Base-by-base conservation (phyloP, 2,113 vertebrate species). In the Chaetodon auriga region DNA sequence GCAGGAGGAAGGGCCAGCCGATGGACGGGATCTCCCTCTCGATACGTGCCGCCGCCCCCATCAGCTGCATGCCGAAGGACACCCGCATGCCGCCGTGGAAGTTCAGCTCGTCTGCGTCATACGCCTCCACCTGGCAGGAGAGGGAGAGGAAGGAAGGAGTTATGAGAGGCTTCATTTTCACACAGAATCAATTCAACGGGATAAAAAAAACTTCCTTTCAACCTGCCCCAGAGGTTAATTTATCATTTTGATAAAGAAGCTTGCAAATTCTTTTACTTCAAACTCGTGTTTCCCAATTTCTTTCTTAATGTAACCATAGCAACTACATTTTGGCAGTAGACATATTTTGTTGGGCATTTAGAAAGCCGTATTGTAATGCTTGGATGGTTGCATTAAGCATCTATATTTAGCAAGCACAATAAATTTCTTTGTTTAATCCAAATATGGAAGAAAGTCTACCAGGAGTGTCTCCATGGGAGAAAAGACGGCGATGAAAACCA, bases 1-100 rank as follows among this genome's bases (percentile, higher is more conserved):
- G 96, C 92, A 99, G 93, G 84, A 97, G 84, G 93, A 99, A 95
- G n/a, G 98, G 98, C 94, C 97, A 91, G 18, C 89, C 94, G 91
- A 99, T 95, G 91, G 91, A 95, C 12, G 97, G 96, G 69, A 99
- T 90, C 16, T 95, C 95, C 53, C 91, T 95, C 87, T 97, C 96
- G 0, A 99, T 97, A 75, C 95, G 95, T 0, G 94, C 90, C 0
- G 96, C 87, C 0, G 97, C 97, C 0, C 95, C 95, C 91, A 99
- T 96, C 86, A 99, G 63, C 85, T 99, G 97, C 86, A 96, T 95
- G 85, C 93, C 96, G 0, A 99, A 98, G 8, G 96, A 97, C 14
- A 99, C 95, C 16, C 96, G 96, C 68, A 99, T 41, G 18, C 97
- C 96, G 0, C 97, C 96, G 0, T 96, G 97, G 92, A 95, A 96